Conservation (phyloP, 2,113 vertebrate genomes). For the Harpagus bidentatus region DNA sequence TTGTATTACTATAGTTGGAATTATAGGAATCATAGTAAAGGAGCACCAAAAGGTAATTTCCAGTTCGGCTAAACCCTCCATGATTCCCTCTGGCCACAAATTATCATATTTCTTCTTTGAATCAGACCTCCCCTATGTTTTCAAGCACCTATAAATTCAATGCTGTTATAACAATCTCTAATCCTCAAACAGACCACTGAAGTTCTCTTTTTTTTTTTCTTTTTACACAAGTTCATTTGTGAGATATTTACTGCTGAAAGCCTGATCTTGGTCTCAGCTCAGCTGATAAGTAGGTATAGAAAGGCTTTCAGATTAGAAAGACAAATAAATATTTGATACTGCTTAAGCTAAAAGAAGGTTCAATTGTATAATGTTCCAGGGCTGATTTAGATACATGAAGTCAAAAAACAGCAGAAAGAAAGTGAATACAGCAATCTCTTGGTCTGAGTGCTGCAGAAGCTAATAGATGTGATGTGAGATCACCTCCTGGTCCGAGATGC, state of each 20-base stretch:
- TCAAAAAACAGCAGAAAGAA: background rate
- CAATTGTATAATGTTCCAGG: background rate
- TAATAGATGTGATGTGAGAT: background rate
- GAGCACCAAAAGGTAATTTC: slow-evolving; percentile 62
- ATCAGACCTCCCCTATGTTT: slow-evolving; percentile 28
- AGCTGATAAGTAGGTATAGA: slow-evolving; percentile 51
- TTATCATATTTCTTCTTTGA: slow-evolving; percentile 66
- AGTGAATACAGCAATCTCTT: background rate
- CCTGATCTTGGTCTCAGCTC: slow-evolving; percentile 38
- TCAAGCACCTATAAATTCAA: slow-evolving; percentile 17
- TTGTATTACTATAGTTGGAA: slow-evolving; percentile 52
- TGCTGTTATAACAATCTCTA: slow-evolving; percentile 20
- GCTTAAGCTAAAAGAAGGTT: slow-evolving; percentile 36
- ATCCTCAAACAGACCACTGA: slow-evolving; percentile 23
- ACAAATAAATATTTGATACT: slow-evolving; percentile 63
- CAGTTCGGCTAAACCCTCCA: slow-evolving; percentile 42
- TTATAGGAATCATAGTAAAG: slow-evolving; percentile 40
- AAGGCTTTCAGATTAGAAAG: slow-evolving; percentile 16
- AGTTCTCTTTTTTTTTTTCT: slow-evolving; percentile 37
- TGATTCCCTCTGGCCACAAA: slow-evolving; percentile 53
- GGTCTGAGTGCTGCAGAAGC: background rate
- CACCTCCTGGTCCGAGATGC: background rate
- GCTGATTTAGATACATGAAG: background rate
- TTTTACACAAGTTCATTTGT: slow-evolving; percentile 46
- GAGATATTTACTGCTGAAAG: slow-evolving; percentile 48